phyloP scores from a whole-genome alignment of 2,797 vertebrate genomes.

The Sus cebifrons region DNA sequence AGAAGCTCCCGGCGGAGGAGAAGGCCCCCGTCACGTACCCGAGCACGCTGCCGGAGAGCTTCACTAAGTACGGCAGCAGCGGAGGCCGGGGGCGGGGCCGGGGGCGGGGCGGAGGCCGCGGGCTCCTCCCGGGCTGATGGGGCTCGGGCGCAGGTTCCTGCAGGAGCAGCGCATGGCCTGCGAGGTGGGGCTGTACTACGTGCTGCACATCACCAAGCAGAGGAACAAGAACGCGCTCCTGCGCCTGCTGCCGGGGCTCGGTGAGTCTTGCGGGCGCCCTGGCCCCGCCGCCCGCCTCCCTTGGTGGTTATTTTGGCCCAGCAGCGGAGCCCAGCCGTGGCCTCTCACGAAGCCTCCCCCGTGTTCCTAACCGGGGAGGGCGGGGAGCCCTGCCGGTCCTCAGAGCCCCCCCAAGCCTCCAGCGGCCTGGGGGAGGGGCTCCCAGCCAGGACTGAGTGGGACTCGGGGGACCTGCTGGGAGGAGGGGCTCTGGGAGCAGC shows the following conservation, averaged over 20 bases:
- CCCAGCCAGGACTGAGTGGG: neutral
- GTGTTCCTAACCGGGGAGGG: accelerated
- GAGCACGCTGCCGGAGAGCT: conserved; percentile 94
- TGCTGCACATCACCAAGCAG: conserved; percentile 97
- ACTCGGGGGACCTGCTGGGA: neutral
- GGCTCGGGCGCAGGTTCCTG: conserved; percentile 91
- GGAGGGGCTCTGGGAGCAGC: too few relatives aligned
- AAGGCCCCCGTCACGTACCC: conserved; percentile 94
- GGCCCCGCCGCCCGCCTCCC: neutral
- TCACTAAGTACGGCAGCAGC: conserved; percentile 92
- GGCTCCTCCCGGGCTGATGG: neutral
- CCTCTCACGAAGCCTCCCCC: neutral
- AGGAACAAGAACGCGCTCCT: conserved; percentile 98
- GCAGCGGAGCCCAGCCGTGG: too few relatives aligned
- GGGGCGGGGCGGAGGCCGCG: accelerated
- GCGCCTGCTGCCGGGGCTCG: conserved; percentile 94
- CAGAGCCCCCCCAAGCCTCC: too few relatives aligned
- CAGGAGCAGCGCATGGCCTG: conserved; percentile 98
- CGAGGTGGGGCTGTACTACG: conserved; percentile 97
- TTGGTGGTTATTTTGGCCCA: too few relatives aligned
- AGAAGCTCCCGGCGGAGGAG: conserved; percentile 97
- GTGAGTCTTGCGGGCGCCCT: conserved; percentile 88
- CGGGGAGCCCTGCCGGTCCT: neutral
- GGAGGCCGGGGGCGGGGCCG: accelerated
- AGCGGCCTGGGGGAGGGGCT: accelerated